phyloP scores from a whole-genome alignment of 2,113 vertebrate genomes.

The Gallinago media region DNA sequence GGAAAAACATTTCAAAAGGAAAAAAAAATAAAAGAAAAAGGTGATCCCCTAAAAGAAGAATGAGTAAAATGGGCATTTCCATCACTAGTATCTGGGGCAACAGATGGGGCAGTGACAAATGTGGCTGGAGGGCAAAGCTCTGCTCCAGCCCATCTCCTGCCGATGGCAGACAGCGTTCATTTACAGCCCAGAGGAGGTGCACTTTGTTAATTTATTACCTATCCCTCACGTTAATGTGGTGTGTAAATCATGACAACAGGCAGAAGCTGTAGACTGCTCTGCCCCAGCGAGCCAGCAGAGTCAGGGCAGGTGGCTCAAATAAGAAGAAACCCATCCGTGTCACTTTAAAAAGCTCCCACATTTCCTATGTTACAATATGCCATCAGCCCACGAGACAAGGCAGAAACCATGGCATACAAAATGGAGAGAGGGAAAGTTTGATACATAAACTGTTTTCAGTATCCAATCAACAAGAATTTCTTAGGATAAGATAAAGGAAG shows the following conservation, averaged over 20 bases:
- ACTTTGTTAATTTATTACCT: neutral
- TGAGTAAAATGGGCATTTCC: neutral
- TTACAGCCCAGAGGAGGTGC: neutral
- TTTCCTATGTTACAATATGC: neutral
- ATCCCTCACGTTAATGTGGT: neutral
- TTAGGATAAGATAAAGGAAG: neutral
- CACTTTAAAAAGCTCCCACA: neutral
- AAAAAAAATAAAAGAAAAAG: neutral
- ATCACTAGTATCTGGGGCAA: neutral
- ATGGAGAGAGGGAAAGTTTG: neutral
- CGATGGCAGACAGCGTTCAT: neutral
- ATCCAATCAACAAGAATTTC: neutral
- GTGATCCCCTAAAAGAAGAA: neutral
- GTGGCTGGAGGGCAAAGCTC: neutral
- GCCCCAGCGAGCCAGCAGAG: neutral
- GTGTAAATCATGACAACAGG: neutral
- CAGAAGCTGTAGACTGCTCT: neutral
- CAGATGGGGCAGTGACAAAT: neutral
- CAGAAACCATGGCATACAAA: neutral
- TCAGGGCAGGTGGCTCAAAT: neutral
- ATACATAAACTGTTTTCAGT: neutral
- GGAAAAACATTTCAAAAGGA: neutral
- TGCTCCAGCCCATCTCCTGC: neutral
- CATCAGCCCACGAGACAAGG: neutral
- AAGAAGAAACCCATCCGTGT: neutral